A percentile compares a stretch with the other conserved stretches of the same genome.
Evolutionary conservation across 2,888 invertebrate species (phyloP).

Genomic region (Archips crataeganus): DNA sequence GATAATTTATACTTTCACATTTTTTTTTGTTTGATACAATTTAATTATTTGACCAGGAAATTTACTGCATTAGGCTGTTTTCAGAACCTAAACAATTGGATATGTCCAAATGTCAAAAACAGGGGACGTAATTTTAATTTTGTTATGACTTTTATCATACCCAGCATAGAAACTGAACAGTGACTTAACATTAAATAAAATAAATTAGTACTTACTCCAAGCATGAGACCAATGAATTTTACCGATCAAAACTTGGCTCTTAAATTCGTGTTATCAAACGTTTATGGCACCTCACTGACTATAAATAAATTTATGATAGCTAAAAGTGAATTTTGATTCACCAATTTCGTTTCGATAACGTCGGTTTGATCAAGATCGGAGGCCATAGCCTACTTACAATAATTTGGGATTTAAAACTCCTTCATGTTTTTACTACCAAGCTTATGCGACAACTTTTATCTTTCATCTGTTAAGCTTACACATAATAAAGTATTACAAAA

Average conservation of each 20-base stretch:
- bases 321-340: conserved; percentile 2
- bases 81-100: too few species aligned
- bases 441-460: neutral
- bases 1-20: too few species aligned
- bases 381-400: neutral
- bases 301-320: conserved; percentile 1
- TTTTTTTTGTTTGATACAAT: too few species aligned
- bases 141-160: too few species aligned
- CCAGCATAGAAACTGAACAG: too few species aligned
- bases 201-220: conserved; percentile 13
- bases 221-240: conserved; percentile 15
- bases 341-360: neutral
- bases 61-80: too few species aligned
- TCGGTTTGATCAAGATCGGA: neutral
- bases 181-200: conserved; percentile 9
- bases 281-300: conserved; percentile 15
- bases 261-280: neutral
- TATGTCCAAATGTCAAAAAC: too few species aligned
- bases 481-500: too few species aligned
- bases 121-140: too few species aligned
- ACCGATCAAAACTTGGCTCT: conserved; percentile 1
- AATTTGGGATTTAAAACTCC: neutral
- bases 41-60: too few species aligned
- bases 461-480: too few species aligned
- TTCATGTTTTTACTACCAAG: neutral